Conservation (phyloP, 2,888 invertebrate species). For the Rhyacophila evoluta region DNA sequence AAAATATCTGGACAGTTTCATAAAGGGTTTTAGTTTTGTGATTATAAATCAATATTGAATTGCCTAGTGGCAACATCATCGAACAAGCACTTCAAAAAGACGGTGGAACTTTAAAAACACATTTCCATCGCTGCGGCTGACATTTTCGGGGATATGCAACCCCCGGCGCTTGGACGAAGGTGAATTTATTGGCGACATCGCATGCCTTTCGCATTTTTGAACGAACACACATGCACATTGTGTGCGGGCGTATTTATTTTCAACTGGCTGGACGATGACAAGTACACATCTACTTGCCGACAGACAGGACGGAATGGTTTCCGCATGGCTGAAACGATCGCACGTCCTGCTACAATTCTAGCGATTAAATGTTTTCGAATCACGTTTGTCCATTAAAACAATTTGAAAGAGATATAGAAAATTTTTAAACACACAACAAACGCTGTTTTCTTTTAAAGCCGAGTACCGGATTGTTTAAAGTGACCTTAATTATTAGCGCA, state of each 20-base stretch:
- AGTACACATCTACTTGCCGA: background rate
- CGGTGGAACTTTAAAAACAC: background rate
- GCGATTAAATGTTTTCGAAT: background rate
- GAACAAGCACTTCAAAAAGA: slow-evolving; percentile 1
- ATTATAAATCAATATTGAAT: background rate
- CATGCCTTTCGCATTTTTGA: slow-evolving; percentile 12
- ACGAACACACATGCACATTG: background rate
- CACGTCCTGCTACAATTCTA: background rate
- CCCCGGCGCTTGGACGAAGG: slow-evolving; percentile 17
- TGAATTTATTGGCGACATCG: slow-evolving; percentile 22
- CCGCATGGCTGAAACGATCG: background rate
- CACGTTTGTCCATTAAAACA: background rate
- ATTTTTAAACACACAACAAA: no score
- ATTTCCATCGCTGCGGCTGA: background rate
- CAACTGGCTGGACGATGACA: background rate
- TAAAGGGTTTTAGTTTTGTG: background rate
- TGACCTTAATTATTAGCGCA: no score
- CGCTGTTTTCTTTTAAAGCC: no score
- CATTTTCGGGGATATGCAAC: background rate
- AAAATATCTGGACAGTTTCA: background rate
- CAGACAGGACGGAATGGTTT: slow-evolving; percentile 1
- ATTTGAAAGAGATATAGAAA: background rate
- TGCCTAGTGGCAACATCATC: background rate
- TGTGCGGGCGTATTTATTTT: background rate
- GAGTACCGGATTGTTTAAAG: no score